Evolutionary conservation across 2,797 vertebrate genomes (phyloP).

Genomic region (Sparus aurata): DNA sequence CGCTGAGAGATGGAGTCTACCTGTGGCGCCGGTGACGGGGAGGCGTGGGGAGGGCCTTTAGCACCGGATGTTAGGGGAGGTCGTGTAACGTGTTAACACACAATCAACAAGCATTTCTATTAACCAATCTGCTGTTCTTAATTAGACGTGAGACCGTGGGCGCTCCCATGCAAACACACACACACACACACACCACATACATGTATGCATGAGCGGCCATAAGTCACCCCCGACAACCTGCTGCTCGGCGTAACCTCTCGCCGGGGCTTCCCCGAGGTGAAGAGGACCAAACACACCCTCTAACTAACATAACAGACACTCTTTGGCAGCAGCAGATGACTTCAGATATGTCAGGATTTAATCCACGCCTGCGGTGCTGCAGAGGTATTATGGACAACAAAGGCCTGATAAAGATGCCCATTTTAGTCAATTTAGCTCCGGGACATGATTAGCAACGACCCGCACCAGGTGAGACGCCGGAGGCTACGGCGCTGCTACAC

Average conservation of each 20-base stretch:
- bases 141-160: conserved; percentile 58
- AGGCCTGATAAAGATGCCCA: conserved; percentile 74
- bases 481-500: conserved; percentile 48
- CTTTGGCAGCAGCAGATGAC: conserved; percentile 59
- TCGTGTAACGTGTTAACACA: conserved; percentile 50
- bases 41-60: conserved; percentile 11
- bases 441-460: conserved; percentile 76
- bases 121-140: conserved; percentile 52
- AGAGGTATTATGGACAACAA: conserved; percentile 74
- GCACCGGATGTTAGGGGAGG: conserved; percentile 18
- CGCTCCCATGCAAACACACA: conserved; percentile 14
- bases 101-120: conserved; percentile 41
- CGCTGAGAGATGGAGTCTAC: conserved; percentile 55
- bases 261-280: conserved; percentile 35
- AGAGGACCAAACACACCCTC: conserved; percentile 7
- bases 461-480: conserved; percentile 72
- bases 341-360: conserved; percentile 69
- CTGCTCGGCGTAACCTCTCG: conserved; percentile 42
- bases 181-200: conserved; percentile 19
- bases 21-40: conserved; percentile 32
- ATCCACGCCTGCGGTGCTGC: conserved; percentile 64
- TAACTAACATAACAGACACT: conserved; percentile 9
- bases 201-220: conserved; percentile 16
- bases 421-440: conserved; percentile 76
- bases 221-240: conserved; percentile 41